Evolutionary conservation across 1,140 invertebrate species (phyloP).

Genomic region (Amphibalanus amphitrite): DNA sequence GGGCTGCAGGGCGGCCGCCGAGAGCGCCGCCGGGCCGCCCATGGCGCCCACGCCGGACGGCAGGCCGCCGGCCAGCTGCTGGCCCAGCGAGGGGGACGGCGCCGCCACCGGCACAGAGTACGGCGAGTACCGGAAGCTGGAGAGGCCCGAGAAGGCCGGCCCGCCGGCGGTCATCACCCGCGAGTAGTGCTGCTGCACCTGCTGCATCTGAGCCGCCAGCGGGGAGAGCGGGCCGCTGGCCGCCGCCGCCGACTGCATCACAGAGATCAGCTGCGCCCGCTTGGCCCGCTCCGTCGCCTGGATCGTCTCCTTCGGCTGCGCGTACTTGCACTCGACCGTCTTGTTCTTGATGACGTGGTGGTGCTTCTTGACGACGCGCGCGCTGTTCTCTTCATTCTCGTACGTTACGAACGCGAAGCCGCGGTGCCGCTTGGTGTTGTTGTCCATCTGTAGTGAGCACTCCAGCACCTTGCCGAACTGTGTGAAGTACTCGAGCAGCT

Average conservation of each 20-base stretch:
- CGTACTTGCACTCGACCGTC: slow-evolving; percentile 83
- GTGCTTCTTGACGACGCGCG: slow-evolving; percentile 78
- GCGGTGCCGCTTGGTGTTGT: slow-evolving; percentile 75
- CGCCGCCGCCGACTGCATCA: slow-evolving; percentile 20
- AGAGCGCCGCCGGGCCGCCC: slow-evolving; percentile 34
- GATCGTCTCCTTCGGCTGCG: slow-evolving; percentile 77
- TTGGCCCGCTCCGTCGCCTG: slow-evolving; percentile 43
- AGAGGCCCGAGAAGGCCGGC: slow-evolving; percentile 18
- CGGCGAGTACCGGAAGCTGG: slow-evolving; percentile 38
- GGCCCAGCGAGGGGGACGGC: slow-evolving; percentile 32
- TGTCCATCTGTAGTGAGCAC: slow-evolving; percentile 88
- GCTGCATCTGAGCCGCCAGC: slow-evolving; percentile 10
- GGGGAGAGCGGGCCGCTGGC: slow-evolving; percentile 5
- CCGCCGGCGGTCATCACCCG: slow-evolving; percentile 33
- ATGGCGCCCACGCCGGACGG: slow-evolving; percentile 6
- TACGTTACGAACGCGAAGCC: slow-evolving; percentile 86
- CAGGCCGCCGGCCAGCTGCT: slow-evolving; percentile 16
- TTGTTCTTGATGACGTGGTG: slow-evolving; percentile 87
- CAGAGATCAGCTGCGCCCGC: slow-evolving; percentile 44
- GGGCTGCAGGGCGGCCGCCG: slow-evolving; percentile 24
- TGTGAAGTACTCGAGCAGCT: slow-evolving; percentile 77
- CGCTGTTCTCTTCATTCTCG: slow-evolving; percentile 72
- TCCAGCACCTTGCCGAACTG: slow-evolving; percentile 80
- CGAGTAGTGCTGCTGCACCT: slow-evolving; percentile 25
- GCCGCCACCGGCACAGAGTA: slow-evolving; percentile 43